Evolutionary conservation across 2,113 vertebrate genomes (phyloP), one percentile per base, ranked within the genome.

Genomic region (Amblyopsis rosae): DNA sequence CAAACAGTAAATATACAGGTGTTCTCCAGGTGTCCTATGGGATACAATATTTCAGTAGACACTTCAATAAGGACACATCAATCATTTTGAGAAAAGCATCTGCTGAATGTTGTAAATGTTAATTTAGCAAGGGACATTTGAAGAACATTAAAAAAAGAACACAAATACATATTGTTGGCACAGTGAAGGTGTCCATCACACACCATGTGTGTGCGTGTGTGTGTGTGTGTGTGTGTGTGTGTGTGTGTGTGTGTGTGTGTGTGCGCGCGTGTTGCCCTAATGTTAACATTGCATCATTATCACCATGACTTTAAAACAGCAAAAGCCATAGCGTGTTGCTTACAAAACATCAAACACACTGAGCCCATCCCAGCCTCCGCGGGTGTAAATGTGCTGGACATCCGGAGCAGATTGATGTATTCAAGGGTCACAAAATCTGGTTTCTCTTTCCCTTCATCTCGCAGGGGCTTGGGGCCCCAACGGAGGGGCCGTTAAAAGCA

Each of bases 391-490:
- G 75, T 60, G 62, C 67, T 70, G 67, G 73, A 87, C 75, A 68
- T 83, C 72, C 62, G 15, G 77, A 73, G 54, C 58, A 0, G 45
- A 84, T 82, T 88, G 81, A 88, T 88, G 76, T 84, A 63, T 76
- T 78, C 77, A 77, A 47, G 78, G 85, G 86, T 87, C 77, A 82
- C 69, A 79, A 82, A 80, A 72, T 75, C 74, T 79, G 75, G 63
- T 73, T 86, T 84, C 82, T 82, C 75, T 84, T 86, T 82, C 61
- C 83, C 81, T 82, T 86, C 79, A 81, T 86, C 70, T 87, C 70
- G 59, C 71, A 83, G 87, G 80, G 75, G 73, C 75, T 80, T 65
- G 3, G 68, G 70, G 75, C 58, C 68, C 70, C 74, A 50, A 48
- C 45, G 0, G 56, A 86, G 73, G 70, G 62, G 71, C 74, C 51